A percentile compares a stretch with the other conserved stretches of the same genome.
Conservation (phyloP, 2,113 vertebrate species). For the Rhipidura dahli region DNA sequence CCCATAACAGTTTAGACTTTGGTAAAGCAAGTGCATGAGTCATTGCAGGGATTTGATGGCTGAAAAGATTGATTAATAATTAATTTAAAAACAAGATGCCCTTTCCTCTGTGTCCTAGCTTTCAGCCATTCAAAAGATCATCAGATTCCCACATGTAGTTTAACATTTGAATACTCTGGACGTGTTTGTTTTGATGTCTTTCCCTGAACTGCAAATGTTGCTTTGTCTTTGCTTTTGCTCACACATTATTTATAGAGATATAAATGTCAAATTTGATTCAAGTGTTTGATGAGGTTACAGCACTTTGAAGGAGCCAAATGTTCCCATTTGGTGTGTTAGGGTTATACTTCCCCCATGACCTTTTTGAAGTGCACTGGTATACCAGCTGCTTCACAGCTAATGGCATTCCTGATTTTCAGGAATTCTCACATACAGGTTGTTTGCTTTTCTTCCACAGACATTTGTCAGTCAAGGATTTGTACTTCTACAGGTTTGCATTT, state of each 20-base stretch:
- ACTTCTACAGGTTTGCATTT: not conserved
- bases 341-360: not conserved
- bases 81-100: constrained; percentile 39
- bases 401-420: not conserved
- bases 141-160: not conserved
- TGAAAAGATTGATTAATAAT: constrained; percentile 55
- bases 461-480: not conserved
- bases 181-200: not conserved
- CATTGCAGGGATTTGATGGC: constrained; percentile 36
- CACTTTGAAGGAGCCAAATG: not conserved
- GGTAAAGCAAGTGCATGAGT: constrained; percentile 42
- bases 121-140: constrained; percentile 13
- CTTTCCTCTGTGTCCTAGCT: not conserved
- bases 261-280: not conserved
- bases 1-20: constrained; percentile 42
- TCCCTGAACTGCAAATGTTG: constrained; percentile 5
- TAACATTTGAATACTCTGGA: not conserved
- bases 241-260: not conserved
- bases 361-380: not conserved
- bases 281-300: not conserved
- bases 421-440: not conserved
- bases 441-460: not conserved
- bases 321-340: not conserved
- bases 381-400: not conserved
- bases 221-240: not conserved